Evolutionary conservation across 1,140 invertebrate species (phyloP).

Genomic region (Pseudachorutes palmiensis): DNA sequence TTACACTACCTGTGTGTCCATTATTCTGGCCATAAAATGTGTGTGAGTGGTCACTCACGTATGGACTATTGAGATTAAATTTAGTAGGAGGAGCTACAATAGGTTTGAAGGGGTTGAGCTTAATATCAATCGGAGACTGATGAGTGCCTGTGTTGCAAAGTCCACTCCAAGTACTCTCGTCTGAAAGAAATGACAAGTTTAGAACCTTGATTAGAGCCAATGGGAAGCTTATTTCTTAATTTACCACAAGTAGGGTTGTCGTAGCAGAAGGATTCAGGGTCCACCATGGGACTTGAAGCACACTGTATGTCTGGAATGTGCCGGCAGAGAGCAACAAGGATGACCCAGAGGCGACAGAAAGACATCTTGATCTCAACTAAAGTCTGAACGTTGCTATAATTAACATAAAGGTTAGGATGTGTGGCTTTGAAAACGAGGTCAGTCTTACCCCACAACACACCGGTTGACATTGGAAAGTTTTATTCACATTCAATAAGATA

Average conservation of each 20-base stretch:
- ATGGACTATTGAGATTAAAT: neutral
- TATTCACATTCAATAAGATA: too few species aligned
- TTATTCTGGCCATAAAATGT: slow-evolving; percentile 1
- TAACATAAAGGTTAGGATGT: too few species aligned
- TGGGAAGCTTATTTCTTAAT: neutral
- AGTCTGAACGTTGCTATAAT: too few species aligned
- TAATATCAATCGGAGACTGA: neutral
- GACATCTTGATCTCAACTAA: too few species aligned
- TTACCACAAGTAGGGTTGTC: neutral
- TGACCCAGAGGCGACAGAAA: too few species aligned
- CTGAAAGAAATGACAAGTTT: neutral
- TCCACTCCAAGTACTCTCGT: neutral
- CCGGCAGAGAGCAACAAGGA: too few species aligned
- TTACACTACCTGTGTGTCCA: slow-evolving; percentile 3
- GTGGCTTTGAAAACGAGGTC: too few species aligned
- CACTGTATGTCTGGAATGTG: too few species aligned
- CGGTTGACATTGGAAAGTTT: too few species aligned
- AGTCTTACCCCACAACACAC: too few species aligned
- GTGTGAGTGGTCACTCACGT: neutral
- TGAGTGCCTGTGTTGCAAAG: neutral
- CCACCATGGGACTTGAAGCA: neutral
- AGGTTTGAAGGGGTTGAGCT: neutral
- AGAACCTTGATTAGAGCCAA: neutral
- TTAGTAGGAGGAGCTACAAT: neutral
- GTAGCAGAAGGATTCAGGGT: neutral